Evolutionary conservation across 2,113 vertebrate species (phyloP).

Genomic region (Takifugu flavidus): DNA sequence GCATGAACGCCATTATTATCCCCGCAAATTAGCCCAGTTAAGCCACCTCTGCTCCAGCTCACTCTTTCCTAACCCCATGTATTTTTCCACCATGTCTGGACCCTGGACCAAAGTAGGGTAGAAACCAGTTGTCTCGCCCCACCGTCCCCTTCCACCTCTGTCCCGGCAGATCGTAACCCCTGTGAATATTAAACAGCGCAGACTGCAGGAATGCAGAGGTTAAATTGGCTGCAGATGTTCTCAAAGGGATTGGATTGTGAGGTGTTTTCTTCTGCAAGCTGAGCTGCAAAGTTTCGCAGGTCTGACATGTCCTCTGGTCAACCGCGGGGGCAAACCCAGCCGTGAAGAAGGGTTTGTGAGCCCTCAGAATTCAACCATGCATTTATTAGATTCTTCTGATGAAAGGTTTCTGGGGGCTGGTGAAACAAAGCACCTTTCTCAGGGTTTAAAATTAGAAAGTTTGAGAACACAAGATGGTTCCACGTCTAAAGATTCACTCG

Average conservation of each 20-base stretch:
- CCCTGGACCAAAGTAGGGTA: constrained; percentile 39
- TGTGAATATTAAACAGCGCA: constrained; percentile 78
- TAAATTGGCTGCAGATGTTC: constrained; percentile 80
- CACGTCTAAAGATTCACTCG: background rate
- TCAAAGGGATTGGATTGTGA: constrained; percentile 59
- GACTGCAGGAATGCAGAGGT: constrained; percentile 69
- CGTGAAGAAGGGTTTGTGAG: constrained; percentile 23
- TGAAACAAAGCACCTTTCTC: constrained; percentile 22
- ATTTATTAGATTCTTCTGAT: constrained; percentile 55
- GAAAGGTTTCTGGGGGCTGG: constrained; percentile 27
- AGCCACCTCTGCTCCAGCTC: constrained; percentile 60
- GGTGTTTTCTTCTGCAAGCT: constrained; percentile 73
- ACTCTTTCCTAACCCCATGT: constrained; percentile 69
- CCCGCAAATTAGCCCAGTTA: constrained; percentile 72
- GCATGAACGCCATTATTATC: constrained; percentile 68
- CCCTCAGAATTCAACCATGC: constrained; percentile 38
- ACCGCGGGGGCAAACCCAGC: constrained; percentile 41
- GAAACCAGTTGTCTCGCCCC: constrained; percentile 7
- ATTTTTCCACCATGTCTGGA: constrained; percentile 69
- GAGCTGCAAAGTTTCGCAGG: constrained; percentile 69
- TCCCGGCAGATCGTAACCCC: constrained; percentile 65
- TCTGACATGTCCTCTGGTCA: constrained; percentile 62
- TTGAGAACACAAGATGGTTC: background rate
- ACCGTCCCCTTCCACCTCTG: constrained; percentile 32
- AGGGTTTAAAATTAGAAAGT: background rate